phyloP scores from a whole-genome alignment of 2,888 invertebrate species.

The Dromius quadrimaculatus region DNA sequence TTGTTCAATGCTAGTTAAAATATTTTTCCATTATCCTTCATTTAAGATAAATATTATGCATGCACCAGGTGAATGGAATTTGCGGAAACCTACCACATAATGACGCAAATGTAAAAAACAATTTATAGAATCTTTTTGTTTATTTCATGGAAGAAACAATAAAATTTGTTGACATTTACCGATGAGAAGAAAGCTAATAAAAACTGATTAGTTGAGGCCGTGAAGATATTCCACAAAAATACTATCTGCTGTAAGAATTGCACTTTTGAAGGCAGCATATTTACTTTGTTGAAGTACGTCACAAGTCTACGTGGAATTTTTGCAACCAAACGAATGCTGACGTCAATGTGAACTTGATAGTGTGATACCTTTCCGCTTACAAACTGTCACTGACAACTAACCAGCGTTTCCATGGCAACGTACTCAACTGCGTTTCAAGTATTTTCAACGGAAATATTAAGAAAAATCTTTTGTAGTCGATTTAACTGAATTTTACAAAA shows the following conservation, averaged over 20 bases:
- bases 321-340: constrained; percentile 29
- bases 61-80: no score
- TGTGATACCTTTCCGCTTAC: constrained; percentile 19
- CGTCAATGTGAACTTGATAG: constrained; percentile 43
- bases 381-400: constrained; percentile 55
- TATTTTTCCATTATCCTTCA: no score
- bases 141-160: not conserved
- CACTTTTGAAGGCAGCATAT: not conserved
- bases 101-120: no score
- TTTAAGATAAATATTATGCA: no score
- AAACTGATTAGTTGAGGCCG: no score
- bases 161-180: not conserved
- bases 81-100: no score
- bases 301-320: constrained; percentile 43
- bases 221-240: not conserved
- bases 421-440: not conserved
- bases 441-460: no score
- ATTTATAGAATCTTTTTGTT: not conserved
- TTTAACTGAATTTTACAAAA: no score
- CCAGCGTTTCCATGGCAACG: constrained; percentile 71
- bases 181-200: no score
- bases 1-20: no score
- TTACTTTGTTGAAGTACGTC: constrained; percentile 24
- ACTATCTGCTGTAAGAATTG: not conserved
- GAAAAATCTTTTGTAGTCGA: no score